Conservation (phyloP, 2,113 vertebrate genomes). For the Pogona vitticeps region DNA sequence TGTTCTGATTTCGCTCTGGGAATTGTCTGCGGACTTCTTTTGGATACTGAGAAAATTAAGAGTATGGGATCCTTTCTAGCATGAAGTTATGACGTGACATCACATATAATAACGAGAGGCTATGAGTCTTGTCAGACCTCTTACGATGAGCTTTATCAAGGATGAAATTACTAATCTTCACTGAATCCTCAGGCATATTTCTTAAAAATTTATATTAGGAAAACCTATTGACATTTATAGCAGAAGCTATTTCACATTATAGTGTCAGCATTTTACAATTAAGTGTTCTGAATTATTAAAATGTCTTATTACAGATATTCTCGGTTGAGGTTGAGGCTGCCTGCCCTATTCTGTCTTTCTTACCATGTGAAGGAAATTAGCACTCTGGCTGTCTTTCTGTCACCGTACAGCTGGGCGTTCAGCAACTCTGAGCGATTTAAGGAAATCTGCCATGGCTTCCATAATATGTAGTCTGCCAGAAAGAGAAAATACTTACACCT, state of each 20-base stretch:
- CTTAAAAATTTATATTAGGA: conserved; percentile 7
- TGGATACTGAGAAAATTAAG: not conserved
- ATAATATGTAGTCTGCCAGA: not conserved
- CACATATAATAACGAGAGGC: not conserved
- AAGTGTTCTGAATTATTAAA: conserved; percentile 32
- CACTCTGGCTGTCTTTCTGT: not conserved
- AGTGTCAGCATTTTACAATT: conserved; percentile 28
- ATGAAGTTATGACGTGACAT: not conserved
- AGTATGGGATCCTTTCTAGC: not conserved
- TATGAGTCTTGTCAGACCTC: not conserved
- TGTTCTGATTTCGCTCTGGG: not conserved
- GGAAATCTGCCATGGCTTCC: not conserved
- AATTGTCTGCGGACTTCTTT: not conserved
- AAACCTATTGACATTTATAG: conserved; percentile 1
- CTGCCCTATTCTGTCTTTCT: not conserved
- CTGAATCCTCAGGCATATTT: not conserved
- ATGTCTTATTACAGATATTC: not conserved
- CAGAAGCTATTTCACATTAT: not conserved
- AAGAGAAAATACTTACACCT: too few species aligned
- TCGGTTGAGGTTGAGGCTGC: not conserved
- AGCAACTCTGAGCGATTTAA: not conserved
- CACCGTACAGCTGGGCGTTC: not conserved
- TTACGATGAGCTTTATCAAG: not conserved
- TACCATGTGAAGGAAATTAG: conserved; percentile 8
- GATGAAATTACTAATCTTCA: conserved; percentile 19